Conservation (phyloP, 64 coral and sea anemone species). For the Dendronephthya gigantea region DNA sequence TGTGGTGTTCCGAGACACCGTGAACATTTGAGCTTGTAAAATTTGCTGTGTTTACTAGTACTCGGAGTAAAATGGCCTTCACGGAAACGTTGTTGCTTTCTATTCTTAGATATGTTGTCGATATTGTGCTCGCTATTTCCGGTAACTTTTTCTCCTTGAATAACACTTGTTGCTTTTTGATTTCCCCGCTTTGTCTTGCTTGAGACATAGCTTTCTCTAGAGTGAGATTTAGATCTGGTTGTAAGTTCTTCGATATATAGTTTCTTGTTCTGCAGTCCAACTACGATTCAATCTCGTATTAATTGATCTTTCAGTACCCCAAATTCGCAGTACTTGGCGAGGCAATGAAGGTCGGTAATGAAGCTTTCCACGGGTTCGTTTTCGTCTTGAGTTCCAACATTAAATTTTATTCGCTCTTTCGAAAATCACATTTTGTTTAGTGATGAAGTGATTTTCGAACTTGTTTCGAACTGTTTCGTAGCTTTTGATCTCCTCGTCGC, state of each 20-base stretch:
- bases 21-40: background rate
- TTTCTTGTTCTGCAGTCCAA: constrained; percentile 16
- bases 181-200: constrained; percentile 22
- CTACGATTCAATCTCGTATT: constrained; percentile 40
- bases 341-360: too few relatives aligned
- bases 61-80: too few relatives aligned
- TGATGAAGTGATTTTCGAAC: background rate
- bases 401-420: background rate
- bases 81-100: background rate
- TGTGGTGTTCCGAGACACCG: background rate
- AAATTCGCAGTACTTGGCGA: too few relatives aligned
- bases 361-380: constrained; percentile 14
- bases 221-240: background rate
- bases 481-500: too few relatives aligned
- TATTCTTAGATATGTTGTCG: background rate
- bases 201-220: constrained; percentile 29
- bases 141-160: background rate
- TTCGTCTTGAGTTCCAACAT: background rate
- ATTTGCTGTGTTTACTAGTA: background rate
- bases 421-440: background rate
- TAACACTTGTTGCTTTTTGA: constrained; percentile 33
- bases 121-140: constrained; percentile 1
- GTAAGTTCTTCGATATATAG: constrained; percentile 17
- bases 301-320: constrained; percentile 29
- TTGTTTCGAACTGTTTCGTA: too few relatives aligned